These are phyloP conservation scores for Miichthys miiuy DNA, from an alignment of 2,797 vertebrate species.

Conservation along the genomic window DNA sequence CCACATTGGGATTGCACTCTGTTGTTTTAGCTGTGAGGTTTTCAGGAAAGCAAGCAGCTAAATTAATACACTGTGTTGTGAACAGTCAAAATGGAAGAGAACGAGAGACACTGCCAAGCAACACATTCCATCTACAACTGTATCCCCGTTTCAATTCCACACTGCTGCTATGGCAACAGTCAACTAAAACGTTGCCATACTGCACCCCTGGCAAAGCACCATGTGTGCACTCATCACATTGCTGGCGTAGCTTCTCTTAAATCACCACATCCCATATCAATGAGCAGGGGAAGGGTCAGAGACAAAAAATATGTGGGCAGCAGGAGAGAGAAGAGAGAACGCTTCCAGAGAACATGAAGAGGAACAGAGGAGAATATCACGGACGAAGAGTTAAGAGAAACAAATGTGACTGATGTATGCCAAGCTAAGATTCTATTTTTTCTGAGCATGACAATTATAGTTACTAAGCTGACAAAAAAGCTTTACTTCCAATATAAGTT, in stretches of 20 bases:
- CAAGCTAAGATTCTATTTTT: background rate
- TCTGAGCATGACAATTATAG: background rate
- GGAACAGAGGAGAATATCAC: background rate
- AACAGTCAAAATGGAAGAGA: background rate
- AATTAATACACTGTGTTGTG: slow-evolving; percentile 1
- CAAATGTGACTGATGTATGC: background rate
- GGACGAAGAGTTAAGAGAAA: background rate
- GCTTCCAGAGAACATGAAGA: background rate
- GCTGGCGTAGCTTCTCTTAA: slow-evolving; percentile 59
- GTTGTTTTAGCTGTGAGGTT: background rate
- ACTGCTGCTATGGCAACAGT: slow-evolving; percentile 86
- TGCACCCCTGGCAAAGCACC: slow-evolving; percentile 18
- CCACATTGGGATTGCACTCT: too few species aligned
- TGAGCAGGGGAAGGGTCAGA: slow-evolving; percentile 4
- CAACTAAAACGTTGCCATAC: slow-evolving; percentile 65
- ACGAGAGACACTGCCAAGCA: background rate
- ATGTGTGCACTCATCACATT: slow-evolving; percentile 42
- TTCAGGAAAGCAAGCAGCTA: background rate
- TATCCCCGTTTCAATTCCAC: slow-evolving; percentile 44
- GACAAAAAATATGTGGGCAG: slow-evolving; percentile 4
- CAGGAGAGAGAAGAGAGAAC: background rate
- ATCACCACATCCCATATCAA: slow-evolving; percentile 51
- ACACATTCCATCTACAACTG: slow-evolving; percentile 20
- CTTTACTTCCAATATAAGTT: background rate
- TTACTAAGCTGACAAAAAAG: background rate